Evolutionary conservation across 1,140 invertebrate genomes (phyloP).

Genomic region (Lasaia peninsularis): DNA sequence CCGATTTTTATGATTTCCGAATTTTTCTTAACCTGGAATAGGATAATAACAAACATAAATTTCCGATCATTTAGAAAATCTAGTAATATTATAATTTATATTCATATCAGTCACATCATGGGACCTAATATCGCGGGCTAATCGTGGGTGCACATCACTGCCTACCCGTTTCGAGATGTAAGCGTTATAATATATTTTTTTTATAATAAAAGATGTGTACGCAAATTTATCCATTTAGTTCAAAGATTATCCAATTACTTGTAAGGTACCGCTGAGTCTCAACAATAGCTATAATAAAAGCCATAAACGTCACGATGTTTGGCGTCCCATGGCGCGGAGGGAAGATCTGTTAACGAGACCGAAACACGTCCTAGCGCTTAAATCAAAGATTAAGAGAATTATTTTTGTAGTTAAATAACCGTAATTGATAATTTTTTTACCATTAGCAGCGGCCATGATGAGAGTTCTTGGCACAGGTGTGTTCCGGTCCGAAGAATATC

Average conservation of each 20-base stretch:
- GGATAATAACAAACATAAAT: no score
- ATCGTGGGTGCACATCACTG: no score
- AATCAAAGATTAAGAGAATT: constrained; percentile 37
- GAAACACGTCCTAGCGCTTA: constrained; percentile 54
- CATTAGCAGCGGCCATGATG: no score
- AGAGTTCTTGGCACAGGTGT: no score
- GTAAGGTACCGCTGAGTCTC: constrained; percentile 42
- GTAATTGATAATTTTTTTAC: neutral
- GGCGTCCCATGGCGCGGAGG: constrained; percentile 57
- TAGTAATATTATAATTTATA: no score
- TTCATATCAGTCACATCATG: no score
- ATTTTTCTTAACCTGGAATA: no score
- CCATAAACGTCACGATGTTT: constrained; percentile 69
- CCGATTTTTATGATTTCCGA: no score
- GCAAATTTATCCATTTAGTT: constrained; percentile 9
- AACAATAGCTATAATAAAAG: constrained; percentile 64
- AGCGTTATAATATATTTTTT: neutral
- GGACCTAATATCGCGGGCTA: no score
- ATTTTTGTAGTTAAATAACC: neutral
- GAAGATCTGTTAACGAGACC: constrained; percentile 68
- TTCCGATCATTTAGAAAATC: no score
- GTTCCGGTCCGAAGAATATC: no score
- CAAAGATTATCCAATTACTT: constrained; percentile 51
- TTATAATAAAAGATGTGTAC: neutral
- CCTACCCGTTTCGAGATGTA: neutral